Evolutionary conservation across 2,797 vertebrate genomes (phyloP), one percentile per base, ranked within the genome.

Genomic region (Clamator glandarius): DNA sequence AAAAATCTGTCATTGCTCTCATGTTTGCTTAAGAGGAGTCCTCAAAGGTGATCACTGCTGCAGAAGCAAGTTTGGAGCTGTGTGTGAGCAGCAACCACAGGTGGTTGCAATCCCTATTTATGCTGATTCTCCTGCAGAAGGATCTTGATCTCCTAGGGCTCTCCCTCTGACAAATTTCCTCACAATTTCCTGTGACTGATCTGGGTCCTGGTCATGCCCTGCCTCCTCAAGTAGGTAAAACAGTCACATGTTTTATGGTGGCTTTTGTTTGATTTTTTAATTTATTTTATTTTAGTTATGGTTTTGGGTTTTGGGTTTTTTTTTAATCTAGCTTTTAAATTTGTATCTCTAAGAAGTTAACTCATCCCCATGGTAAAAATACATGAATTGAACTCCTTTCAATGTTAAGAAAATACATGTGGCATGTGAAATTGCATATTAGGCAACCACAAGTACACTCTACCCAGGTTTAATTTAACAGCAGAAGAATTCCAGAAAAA

Each of bases 251-350:
- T 3, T 66, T 82, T 72, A 25, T 21, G n/a, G 18, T 41, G 17
- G 3, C 0, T 5, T 41, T 20, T 8, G 7, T 50, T 41, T 21
- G 8, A 33, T 61, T n/a, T 4, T 15, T 69, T 23, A 2, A 39
- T 39, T 39, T 39, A 39, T 39, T 39, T 39, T 39, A 12, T 39
- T 39, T 39, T 39, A 39, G 9, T 39, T 26, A 78, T 39, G 3
- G 9, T 83, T 66, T 28, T 1, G n/a, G n/a, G n/a, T n/a, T n/a
- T n/a, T n/a, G n/a, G n/a, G n/a, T 48, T 74, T 48, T 20, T 36
- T 21, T 14, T 48, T 28, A 2, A 35, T 25, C 31, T 83, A 48
- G 13, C 36, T 13, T 15, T 58, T 81, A 12, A 57, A 68, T 58
- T 46, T 5, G 16, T 26, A 2, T 51, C 24, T 72, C 66, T 48